Evolutionary conservation across 2,113 vertebrate species (phyloP).

Genomic region (Crotalus viridis): DNA sequence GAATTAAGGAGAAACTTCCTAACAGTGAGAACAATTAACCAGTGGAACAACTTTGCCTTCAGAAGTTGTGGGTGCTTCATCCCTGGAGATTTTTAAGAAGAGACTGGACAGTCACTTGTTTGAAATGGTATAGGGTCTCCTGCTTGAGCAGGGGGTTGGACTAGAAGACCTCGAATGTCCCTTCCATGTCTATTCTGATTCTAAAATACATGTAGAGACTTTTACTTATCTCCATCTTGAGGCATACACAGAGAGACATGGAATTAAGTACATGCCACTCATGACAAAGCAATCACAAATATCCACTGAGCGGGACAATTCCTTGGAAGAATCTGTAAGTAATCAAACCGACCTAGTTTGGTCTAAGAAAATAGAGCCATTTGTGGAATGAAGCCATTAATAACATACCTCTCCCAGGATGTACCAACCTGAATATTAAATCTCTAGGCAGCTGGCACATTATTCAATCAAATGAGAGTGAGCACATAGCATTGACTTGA

Average conservation of each 20-base stretch:
- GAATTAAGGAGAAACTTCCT: no score
- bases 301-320: neutral
- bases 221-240: neutral
- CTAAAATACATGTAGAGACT: neutral
- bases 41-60: no score
- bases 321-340: neutral
- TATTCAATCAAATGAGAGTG: conserved; percentile 64
- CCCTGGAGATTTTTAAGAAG: no score
- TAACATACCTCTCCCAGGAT: neutral
- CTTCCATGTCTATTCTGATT: no score
- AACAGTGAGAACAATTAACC: no score
- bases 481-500: conserved; percentile 44
- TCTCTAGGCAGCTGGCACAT: conserved; percentile 65
- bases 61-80: no score
- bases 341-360: neutral
- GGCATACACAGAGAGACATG: neutral
- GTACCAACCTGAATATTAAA: neutral
- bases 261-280: neutral
- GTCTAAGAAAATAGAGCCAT: neutral
- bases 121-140: no score
- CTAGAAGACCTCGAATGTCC: no score
- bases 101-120: no score
- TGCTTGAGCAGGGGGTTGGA: no score
- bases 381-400: neutral
- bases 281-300: neutral